These are phyloP conservation scores for Pseudomyrmex pallidus DNA, from an alignment of 1,140 invertebrate species.

Conservation along the genomic window DNA sequence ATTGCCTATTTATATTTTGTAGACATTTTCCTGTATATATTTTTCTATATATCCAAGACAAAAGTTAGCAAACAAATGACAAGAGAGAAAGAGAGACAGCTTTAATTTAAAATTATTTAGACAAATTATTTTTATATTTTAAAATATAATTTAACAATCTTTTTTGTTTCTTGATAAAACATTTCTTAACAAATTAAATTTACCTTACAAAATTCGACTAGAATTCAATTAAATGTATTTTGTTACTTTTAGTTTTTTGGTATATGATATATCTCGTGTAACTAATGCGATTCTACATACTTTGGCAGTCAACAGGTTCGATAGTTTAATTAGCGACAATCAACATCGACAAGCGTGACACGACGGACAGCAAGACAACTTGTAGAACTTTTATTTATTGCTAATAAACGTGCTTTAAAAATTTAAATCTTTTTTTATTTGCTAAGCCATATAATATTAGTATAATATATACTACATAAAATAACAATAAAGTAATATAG, in stretches of 20 bases:
- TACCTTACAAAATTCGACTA: not conserved
- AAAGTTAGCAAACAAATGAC: no score
- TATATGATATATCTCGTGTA: not conserved
- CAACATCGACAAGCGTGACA: not conserved
- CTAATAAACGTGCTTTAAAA: not conserved
- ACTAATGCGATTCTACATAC: not conserved
- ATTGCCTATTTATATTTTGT: no score
- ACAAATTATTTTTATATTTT: no score
- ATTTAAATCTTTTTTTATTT: not conserved
- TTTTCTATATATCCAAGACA: no score
- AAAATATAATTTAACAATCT: no score
- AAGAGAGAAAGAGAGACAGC: no score
- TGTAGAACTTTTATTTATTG: not conserved
- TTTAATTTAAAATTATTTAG: no score
- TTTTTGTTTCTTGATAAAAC: no score
- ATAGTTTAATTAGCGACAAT: conserved; percentile 18
- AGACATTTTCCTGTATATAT: no score
- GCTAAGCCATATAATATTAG: not conserved
- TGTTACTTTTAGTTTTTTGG: not conserved
- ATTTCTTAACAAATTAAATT: no score
- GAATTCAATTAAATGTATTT: not conserved
- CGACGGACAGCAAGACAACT: not conserved
- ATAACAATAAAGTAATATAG: no score
- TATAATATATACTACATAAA: not conserved
- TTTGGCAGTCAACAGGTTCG: not conserved